Evolutionary conservation across 2,888 invertebrate genomes (phyloP).

Genomic region (Tetramorium bicarinatum): DNA sequence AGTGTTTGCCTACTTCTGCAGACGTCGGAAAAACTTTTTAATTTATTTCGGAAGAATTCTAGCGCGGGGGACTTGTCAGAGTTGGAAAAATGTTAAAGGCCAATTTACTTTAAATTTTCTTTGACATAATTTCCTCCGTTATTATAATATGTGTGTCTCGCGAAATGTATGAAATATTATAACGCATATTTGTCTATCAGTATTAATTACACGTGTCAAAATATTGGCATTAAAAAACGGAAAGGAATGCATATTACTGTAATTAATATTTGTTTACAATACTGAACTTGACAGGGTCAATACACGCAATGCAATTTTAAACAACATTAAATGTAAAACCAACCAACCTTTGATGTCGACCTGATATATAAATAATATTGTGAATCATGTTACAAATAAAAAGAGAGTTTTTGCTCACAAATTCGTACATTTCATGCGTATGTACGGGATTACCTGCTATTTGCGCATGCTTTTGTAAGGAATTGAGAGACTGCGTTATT

Average conservation of each 20-base stretch:
- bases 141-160: not conserved
- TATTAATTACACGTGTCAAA: conserved; percentile 13
- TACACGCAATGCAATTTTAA: not conserved
- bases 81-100: conserved; percentile 5
- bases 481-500: not conserved
- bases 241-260: not conserved
- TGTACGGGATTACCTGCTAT: not conserved
- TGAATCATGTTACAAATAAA: not conserved
- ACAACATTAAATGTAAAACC: not conserved
- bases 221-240: not conserved
- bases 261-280: conserved; percentile 26
- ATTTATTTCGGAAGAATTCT: not conserved
- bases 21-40: not conserved
- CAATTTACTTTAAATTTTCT: not conserved
- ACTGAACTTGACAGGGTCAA: not conserved
- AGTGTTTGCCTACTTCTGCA: conserved; percentile 8
- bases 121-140: not conserved
- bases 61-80: not conserved
- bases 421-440: not conserved
- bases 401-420: not conserved
- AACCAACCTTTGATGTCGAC: not conserved
- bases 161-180: not conserved
- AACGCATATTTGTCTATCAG: not conserved
- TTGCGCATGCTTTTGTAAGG: not conserved
- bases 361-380: not conserved